phyloP scores from a whole-genome alignment of 1,140 invertebrate species.

The Papilio polytes region DNA sequence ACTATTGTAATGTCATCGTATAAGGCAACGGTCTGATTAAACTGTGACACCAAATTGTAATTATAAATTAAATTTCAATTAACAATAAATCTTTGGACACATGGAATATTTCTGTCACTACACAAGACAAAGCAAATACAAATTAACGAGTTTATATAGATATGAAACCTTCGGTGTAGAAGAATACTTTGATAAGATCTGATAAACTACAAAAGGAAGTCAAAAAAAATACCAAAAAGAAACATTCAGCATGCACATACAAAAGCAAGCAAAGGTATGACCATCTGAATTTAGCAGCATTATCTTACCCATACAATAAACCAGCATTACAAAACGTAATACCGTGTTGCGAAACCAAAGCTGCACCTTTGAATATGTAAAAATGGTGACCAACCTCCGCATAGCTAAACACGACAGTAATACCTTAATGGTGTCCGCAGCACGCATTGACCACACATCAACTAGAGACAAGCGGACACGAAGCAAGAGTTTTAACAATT shows the following conservation, averaged over 20 bases:
- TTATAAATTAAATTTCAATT: slow-evolving; percentile 26
- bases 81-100: slow-evolving; percentile 13
- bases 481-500: slow-evolving; percentile 43
- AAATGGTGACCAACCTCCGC: slow-evolving; percentile 58
- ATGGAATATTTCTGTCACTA: neutral
- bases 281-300: neutral
- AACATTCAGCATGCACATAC: neutral
- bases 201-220: too few species aligned
- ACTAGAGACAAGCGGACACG: slow-evolving; percentile 55
- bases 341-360: slow-evolving; percentile 22
- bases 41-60: slow-evolving; percentile 29
- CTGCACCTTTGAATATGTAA: slow-evolving; percentile 59
- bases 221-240: neutral
- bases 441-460: slow-evolving; percentile 73
- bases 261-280: neutral
- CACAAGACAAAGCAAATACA: too few species aligned
- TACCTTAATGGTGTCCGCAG: slow-evolving; percentile 73
- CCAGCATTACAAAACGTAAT: slow-evolving; percentile 19
- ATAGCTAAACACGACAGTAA: slow-evolving; percentile 63
- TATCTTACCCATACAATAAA: neutral
- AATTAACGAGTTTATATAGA: neutral
- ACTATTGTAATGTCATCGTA: slow-evolving; percentile 35
- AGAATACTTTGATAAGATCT: too few species aligned
- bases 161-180: too few species aligned
- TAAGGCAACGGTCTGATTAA: slow-evolving; percentile 33